phyloP scores from a whole-genome alignment of 2,888 invertebrate genomes.

The Tachina grossa region DNA sequence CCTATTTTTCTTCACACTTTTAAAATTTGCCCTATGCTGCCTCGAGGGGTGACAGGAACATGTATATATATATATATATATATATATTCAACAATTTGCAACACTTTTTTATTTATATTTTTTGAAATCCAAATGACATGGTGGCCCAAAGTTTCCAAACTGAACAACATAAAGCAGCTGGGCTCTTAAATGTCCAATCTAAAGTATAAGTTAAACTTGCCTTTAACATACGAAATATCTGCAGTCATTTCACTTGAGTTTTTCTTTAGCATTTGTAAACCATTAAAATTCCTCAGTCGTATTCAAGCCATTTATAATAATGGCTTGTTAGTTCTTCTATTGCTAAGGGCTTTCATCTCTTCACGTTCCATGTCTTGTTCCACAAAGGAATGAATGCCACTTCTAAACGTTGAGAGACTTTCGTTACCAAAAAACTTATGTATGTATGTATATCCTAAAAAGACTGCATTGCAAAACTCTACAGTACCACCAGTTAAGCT shows the following conservation, averaged over 20 bases:
- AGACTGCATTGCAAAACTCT: constrained; percentile 65
- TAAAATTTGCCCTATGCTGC: too few relatives aligned
- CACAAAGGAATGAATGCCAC: background rate
- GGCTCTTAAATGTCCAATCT: background rate
- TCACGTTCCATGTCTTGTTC: constrained; percentile 14
- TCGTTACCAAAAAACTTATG: constrained; percentile 41
- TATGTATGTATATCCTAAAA: constrained; percentile 33
- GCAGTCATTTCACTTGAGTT: background rate
- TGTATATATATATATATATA: too few relatives aligned
- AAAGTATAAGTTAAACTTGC: background rate
- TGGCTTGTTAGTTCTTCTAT: constrained; percentile 18
- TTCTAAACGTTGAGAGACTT: constrained; percentile 47
- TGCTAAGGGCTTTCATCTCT: constrained; percentile 19
- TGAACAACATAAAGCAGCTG: too few relatives aligned
- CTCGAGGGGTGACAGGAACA: too few relatives aligned
- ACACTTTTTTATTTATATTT: too few relatives aligned
- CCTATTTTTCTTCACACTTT: too few relatives aligned
- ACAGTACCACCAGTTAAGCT: constrained; percentile 21
- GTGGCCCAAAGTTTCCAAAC: too few relatives aligned
- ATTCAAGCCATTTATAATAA: constrained; percentile 36
- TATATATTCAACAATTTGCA: too few relatives aligned
- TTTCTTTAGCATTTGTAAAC: background rate
- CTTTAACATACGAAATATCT: background rate
- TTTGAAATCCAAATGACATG: too few relatives aligned
- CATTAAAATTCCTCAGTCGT: constrained; percentile 3